These are phyloP conservation scores for Heteromormyrus szaboi DNA, from an alignment of 2,797 vertebrate species.

Conservation along the genomic window DNA sequence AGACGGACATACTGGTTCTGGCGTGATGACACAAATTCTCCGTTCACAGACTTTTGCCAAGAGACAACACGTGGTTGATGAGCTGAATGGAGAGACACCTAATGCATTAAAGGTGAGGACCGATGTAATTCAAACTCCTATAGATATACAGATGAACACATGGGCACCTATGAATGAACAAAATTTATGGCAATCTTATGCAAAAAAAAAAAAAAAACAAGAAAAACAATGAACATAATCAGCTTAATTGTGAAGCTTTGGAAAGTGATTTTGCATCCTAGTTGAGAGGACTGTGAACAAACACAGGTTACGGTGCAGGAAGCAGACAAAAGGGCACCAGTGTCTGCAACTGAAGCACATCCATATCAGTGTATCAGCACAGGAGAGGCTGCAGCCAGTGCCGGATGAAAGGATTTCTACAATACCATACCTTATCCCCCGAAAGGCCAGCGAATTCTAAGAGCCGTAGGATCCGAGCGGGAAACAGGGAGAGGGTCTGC, in stretches of 20 bases:
- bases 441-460: slow-evolving; percentile 51
- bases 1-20: neutral
- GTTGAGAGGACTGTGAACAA: neutral
- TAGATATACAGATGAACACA: neutral
- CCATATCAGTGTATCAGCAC: neutral
- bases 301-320: neutral
- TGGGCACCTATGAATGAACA: neutral
- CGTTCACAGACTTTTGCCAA: neutral
- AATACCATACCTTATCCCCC: slow-evolving; percentile 45
- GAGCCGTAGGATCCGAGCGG: slow-evolving; percentile 45
- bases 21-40: neutral
- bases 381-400: neutral
- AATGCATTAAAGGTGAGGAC: neutral
- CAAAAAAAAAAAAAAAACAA: neutral
- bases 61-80: neutral
- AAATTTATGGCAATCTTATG: neutral
- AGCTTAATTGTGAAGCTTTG: neutral
- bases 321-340: neutral
- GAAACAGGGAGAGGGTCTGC: slow-evolving; percentile 35
- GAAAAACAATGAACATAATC: neutral
- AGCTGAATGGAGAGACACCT: neutral
- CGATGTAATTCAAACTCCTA: neutral
- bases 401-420: neutral
- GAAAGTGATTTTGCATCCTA: neutral
- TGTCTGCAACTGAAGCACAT: neutral